A percentile compares a stretch with the other conserved stretches of the same genome.
phyloP scores from a whole-genome alignment of 2,888 invertebrate species.

The Quadriops clusia region DNA sequence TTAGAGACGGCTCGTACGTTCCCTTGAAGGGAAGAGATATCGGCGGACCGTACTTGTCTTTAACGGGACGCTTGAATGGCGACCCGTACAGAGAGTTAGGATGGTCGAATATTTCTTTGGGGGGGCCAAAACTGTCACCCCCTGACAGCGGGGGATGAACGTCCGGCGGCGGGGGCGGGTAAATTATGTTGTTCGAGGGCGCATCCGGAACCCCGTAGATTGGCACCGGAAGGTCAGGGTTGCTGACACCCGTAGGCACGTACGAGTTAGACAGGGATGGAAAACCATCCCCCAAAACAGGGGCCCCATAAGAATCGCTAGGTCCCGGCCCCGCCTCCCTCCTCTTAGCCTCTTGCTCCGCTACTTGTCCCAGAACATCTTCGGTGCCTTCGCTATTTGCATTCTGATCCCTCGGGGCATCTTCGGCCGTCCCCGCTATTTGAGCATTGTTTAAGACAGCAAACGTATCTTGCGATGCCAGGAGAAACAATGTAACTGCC shows the following conservation, averaged over 20 bases:
- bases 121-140: conserved; percentile 22
- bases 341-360: conserved; percentile 28
- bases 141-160: conserved; percentile 32
- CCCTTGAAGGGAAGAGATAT: conserved; percentile 30
- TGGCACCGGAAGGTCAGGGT: conserved; percentile 40
- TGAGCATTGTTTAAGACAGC: conserved; percentile 34
- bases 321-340: conserved; percentile 28
- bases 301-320: conserved; percentile 23
- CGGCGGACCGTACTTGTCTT: conserved; percentile 20
- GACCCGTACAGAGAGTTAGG: conserved; percentile 24
- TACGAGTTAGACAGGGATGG: conserved; percentile 23
- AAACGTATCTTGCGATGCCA: conserved; percentile 27
- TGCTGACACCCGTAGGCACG: conserved; percentile 27
- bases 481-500: conserved; percentile 24
- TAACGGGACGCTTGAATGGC: conserved; percentile 20
- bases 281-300: conserved; percentile 10
- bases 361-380: conserved; percentile 23
- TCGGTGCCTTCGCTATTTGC: conserved; percentile 6
- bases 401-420: conserved; percentile 4
- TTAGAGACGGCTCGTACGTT: conserved; percentile 36
- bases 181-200: conserved; percentile 33
- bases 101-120: conserved; percentile 22
- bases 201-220: conserved; percentile 48
- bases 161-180: conserved; percentile 39
- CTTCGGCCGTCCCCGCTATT: no score